Percentiles rank a stretch among this genome's conserved stretches.
Evolutionary conservation across 2,888 invertebrate genomes (phyloP).

Genomic region (Dicycla oo): DNA sequence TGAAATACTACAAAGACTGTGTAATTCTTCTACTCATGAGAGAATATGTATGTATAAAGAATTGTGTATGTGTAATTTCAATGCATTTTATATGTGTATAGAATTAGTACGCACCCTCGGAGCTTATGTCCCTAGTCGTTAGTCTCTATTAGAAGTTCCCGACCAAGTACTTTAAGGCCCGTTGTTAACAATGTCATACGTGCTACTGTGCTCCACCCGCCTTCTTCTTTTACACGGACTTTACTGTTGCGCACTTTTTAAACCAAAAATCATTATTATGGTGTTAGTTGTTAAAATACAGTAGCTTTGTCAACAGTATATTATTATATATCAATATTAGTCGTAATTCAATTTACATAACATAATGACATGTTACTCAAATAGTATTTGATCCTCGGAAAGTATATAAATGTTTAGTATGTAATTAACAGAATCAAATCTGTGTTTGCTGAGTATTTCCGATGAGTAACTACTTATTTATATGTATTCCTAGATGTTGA

Average conservation of each 20-base stretch:
- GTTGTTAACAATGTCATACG: slow-evolving; percentile 78
- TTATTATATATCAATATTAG: slow-evolving; percentile 46
- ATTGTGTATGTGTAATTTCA: slow-evolving; percentile 78
- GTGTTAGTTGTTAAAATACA: slow-evolving; percentile 61
- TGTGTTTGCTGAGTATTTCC: slow-evolving; percentile 26
- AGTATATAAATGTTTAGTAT: slow-evolving; percentile 41
- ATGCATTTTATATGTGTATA: slow-evolving; percentile 80
- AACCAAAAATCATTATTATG: slow-evolving; percentile 36
- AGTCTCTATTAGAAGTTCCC: slow-evolving; percentile 88
- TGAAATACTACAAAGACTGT: slow-evolving; percentile 88
- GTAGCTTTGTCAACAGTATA: slow-evolving; percentile 55
- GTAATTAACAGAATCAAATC: slow-evolving; percentile 31
- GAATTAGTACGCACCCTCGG: slow-evolving; percentile 86
- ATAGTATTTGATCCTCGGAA: slow-evolving; percentile 38
- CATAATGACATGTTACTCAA: slow-evolving; percentile 35
- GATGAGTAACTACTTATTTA: slow-evolving; percentile 8
- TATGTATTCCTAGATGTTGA: slow-evolving; percentile 21
- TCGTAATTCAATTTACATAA: slow-evolving; percentile 32
- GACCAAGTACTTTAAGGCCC: slow-evolving; percentile 89
- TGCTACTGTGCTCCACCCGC: slow-evolving; percentile 61
- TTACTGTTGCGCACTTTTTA: slow-evolving; percentile 55
- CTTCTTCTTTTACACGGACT: slow-evolving; percentile 55
- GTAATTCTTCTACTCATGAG: slow-evolving; percentile 86
- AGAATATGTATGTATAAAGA: slow-evolving; percentile 77
- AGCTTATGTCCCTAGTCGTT: slow-evolving; percentile 88